Conservation (phyloP, 2,888 invertebrate species). For the Parnassius mnemosyne region DNA sequence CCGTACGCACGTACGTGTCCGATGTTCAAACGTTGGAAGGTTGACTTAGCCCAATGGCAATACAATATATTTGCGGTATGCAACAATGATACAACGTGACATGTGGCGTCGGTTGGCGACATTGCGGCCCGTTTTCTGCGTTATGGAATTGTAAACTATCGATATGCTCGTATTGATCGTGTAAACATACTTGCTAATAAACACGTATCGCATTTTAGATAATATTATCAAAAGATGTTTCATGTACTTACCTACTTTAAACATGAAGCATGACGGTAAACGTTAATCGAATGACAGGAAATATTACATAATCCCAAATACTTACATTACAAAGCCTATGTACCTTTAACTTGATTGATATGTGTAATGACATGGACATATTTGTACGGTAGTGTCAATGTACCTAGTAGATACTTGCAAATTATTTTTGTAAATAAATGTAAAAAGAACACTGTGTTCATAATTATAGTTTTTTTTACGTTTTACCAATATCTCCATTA, state of each 20-base stretch:
- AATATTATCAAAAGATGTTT: background rate
- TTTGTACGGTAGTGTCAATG: too few relatives aligned
- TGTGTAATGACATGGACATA: too few relatives aligned
- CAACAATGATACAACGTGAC: constrained; percentile 34
- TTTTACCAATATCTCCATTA: too few relatives aligned
- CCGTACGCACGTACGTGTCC: constrained; percentile 39
- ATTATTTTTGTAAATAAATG: too few relatives aligned
- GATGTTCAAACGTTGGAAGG: constrained; percentile 42
- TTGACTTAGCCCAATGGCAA: constrained; percentile 37
- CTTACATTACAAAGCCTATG: too few relatives aligned
- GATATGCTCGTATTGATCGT: constrained; percentile 20
- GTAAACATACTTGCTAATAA: constrained; percentile 12
- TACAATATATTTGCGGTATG: constrained; percentile 33
- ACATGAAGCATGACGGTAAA: background rate
- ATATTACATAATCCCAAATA: too few relatives aligned
- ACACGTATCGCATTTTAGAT: constrained; percentile 11
- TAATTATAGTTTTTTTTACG: too few relatives aligned
- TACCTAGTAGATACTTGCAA: too few relatives aligned
- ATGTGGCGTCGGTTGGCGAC: constrained; percentile 19
- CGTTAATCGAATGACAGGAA: background rate
- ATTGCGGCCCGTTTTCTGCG: constrained; percentile 19
- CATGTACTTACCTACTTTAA: background rate
- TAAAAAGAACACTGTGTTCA: too few relatives aligned
- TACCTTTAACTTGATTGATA: too few relatives aligned
- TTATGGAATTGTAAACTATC: constrained; percentile 21